phyloP scores from a whole-genome alignment of 35 echinoderm and acorn worm genomes.

The Diadema setosum region DNA sequence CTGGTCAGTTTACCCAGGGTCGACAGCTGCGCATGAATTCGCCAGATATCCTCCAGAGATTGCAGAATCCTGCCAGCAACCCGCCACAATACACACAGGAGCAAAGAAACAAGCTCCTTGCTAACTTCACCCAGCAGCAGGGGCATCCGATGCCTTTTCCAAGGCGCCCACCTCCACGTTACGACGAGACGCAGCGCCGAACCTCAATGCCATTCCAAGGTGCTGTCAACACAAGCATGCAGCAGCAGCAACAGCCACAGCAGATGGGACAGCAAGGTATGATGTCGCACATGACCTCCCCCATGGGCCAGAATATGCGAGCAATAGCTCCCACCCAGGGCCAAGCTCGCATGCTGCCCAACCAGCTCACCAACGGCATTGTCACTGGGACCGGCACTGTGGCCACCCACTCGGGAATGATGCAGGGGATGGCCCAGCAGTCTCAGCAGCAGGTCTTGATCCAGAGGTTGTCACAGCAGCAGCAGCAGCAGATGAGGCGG shows the following conservation, averaged over 20 bases:
- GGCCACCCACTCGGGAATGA: not conserved
- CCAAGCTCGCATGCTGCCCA: not conserved
- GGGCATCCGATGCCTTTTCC: conserved; percentile 7
- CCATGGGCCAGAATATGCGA: not conserved
- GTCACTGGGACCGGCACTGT: not conserved
- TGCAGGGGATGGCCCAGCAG: conserved; percentile 25
- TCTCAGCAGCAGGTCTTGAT: not conserved
- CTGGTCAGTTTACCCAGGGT: conserved; percentile 2
- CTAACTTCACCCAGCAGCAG: conserved; percentile 4
- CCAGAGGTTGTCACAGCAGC: not conserved
- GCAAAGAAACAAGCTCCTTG: conserved; percentile 8
- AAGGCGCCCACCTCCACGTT: conserved; percentile 42
- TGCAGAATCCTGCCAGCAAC: conserved; percentile 15
- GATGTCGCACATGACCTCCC: not conserved
- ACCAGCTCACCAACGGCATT: not conserved
- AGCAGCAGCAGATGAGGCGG: not conserved
- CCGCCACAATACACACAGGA: conserved; percentile 4
- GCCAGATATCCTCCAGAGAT: conserved; percentile 1
- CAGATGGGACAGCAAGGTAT: conserved; percentile 9
- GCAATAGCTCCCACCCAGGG: not conserved
- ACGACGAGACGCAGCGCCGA: conserved; percentile 40
- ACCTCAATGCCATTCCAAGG: conserved; percentile 24
- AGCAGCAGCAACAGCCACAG: conserved; percentile 6
- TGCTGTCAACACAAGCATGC: not conserved
- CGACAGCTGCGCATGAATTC: conserved; percentile 15